Evolutionary conservation across 2,113 vertebrate species (phyloP).

Genomic region (Oreocharis arfaki): DNA sequence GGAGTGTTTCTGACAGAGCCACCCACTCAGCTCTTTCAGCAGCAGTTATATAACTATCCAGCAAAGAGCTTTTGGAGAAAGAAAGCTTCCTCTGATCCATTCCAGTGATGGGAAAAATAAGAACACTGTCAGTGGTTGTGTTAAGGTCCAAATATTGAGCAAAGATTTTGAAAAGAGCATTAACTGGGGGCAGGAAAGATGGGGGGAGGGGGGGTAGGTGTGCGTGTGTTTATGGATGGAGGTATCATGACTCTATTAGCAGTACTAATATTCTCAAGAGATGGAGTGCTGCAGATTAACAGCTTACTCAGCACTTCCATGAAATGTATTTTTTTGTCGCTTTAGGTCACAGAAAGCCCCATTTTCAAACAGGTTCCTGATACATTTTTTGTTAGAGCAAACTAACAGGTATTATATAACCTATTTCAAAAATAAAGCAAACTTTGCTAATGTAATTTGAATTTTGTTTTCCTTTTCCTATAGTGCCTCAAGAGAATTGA

Average conservation of each 20-base stretch:
- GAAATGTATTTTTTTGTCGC: not conserved
- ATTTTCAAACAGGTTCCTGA: not conserved
- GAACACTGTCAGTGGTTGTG: not conserved
- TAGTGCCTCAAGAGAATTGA: not conserved
- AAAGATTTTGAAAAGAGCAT: not conserved
- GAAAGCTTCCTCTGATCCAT: not conserved
- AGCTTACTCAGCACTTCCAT: not conserved
- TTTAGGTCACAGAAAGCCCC: not conserved
- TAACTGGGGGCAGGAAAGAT: rapidly evolving
- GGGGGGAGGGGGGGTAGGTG: too few species aligned
- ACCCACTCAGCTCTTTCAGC: not conserved
- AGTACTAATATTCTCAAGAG: not conserved
- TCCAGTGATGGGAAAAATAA: not conserved
- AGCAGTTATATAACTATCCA: rapidly evolving
- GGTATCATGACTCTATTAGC: not conserved
- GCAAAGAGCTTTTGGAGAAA: not conserved
- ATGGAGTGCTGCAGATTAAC: not conserved
- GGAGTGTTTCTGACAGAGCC: not conserved
- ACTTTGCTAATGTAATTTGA: not conserved
- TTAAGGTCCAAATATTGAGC: not conserved
- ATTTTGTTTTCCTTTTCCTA: not conserved
- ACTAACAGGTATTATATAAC: not conserved
- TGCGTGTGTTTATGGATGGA: not conserved
- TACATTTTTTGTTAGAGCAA: not conserved
- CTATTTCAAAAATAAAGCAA: not conserved